Conservation (phyloP, 2,797 vertebrate species). For the Sphenopsis melanotis region DNA sequence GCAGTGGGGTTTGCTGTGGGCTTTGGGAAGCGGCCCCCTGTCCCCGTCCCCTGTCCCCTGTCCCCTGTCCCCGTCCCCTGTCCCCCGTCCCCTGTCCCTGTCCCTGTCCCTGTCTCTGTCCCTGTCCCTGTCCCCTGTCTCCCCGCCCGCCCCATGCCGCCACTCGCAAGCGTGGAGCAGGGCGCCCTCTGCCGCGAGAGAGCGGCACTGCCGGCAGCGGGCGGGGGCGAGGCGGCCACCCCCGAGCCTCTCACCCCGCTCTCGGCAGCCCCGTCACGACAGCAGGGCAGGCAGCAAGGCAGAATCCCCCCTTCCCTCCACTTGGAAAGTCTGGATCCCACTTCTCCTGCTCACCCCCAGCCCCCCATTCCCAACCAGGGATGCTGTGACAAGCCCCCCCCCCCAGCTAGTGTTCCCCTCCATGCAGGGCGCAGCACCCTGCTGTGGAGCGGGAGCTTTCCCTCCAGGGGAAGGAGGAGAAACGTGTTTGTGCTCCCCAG, state of each 20-base stretch:
- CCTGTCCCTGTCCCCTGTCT: too few relatives aligned
- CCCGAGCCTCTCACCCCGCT: neutral
- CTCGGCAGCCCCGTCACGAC: neutral
- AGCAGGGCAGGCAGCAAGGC: neutral
- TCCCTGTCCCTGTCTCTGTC: too few relatives aligned
- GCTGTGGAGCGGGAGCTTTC: neutral
- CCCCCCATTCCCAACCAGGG: neutral
- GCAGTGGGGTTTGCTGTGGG: neutral
- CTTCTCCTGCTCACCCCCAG: fast-evolving
- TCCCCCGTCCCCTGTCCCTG: neutral
- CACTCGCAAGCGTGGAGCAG: neutral
- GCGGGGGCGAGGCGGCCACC: neutral
- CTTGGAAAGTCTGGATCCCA: neutral
- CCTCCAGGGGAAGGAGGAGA: slow-evolving; percentile 36
- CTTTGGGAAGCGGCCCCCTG: neutral
- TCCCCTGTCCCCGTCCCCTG: too few relatives aligned
- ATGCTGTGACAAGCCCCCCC: neutral
- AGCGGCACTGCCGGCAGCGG: neutral
- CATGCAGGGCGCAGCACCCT: neutral
- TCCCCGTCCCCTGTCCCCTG: neutral
- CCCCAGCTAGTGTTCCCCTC: neutral
- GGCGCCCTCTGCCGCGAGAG: slow-evolving; percentile 19
- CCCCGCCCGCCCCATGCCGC: neutral
- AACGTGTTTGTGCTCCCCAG: neutral
- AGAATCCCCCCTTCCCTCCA: neutral